Base-by-base conservation (phyloP, 2,113 vertebrate genomes). In the Sinocyclocheilus maitianheensis region DNA sequence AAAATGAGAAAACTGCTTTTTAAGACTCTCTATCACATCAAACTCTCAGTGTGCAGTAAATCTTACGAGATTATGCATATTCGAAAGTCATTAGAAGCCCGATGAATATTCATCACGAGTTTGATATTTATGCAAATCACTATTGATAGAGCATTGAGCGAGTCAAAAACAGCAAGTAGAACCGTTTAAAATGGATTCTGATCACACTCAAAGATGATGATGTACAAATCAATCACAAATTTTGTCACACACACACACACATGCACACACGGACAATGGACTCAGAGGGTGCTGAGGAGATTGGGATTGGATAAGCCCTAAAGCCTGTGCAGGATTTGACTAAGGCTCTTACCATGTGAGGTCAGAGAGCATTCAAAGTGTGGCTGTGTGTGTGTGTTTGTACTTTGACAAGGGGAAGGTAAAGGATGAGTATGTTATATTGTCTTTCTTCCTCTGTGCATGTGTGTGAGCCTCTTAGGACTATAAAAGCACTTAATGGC, bases 251-350 rank as follows among this genome's bases (percentile, higher is more conserved):
- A 77, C 51, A 85, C 46, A n/a, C 81, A 81, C 63, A 81, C 22
- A 67, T 14, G 63, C 71, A 86, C 63, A 72, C 81, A 86, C 84
- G 90, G 92, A 94, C 93, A 95, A 94, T 93, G 90, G 91, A 91
- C 92, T 94, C 93, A 92, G 89, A 91, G 86, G n/a, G 86, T 85
- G 90, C 88, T 87, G 89, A 93, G 88, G 90, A 92, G 93, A 93
- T 93, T 90, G 86, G 89, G 86, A 91, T 84, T 88, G 91, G 92
- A 94, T 95, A 94, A 95, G 93, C 94, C 92, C 87, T 90, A 92
- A 94, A 95, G 91, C 93, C 92, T 92, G 89, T 92, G 91, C 90
- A 91, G 92, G 93, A 94, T 95, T 95, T 95, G 85, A 88, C 90
- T 93, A 94, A 94, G 90, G 90, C 92, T 94, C 94, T 94, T 94